Evolutionary conservation across 2,888 invertebrate genomes (phyloP).

Genomic region (Minunthozetes semirufus): DNA sequence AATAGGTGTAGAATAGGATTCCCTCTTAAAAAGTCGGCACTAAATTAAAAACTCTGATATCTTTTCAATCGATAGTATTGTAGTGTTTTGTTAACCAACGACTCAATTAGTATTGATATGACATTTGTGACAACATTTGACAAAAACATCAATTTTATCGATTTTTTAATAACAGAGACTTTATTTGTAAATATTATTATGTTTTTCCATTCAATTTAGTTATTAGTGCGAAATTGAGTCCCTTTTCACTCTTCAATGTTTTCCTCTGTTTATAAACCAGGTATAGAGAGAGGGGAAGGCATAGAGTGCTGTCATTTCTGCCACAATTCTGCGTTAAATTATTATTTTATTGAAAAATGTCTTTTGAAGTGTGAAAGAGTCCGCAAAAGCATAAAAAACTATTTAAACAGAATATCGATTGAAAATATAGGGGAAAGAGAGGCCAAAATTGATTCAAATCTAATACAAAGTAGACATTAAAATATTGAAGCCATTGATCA

Average conservation of each 20-base stretch:
- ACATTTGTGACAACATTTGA: neutral
- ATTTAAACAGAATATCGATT: neutral
- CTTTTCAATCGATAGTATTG: neutral
- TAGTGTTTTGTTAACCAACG: neutral
- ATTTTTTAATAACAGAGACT: neutral
- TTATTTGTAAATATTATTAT: neutral
- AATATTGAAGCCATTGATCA: slow-evolving; percentile 13
- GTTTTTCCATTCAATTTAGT: neutral
- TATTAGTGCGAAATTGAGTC: too few species aligned
- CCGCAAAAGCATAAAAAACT: too few species aligned
- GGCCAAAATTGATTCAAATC: neutral
- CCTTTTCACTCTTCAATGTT: too few species aligned
- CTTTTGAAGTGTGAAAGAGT: too few species aligned
- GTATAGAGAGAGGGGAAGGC: too few species aligned
- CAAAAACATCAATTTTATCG: neutral
- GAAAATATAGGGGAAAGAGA: neutral
- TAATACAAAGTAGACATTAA: slow-evolving; percentile 15
- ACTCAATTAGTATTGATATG: neutral
- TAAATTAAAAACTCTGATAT: neutral
- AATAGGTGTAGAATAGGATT: neutral
- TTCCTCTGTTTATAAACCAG: too few species aligned
- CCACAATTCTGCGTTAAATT: too few species aligned
- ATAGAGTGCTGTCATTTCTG: too few species aligned
- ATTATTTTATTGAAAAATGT: too few species aligned
- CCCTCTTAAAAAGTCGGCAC: neutral